Conservation (phyloP, 2,888 invertebrate genomes). For the Noctuana brunneofusca region DNA sequence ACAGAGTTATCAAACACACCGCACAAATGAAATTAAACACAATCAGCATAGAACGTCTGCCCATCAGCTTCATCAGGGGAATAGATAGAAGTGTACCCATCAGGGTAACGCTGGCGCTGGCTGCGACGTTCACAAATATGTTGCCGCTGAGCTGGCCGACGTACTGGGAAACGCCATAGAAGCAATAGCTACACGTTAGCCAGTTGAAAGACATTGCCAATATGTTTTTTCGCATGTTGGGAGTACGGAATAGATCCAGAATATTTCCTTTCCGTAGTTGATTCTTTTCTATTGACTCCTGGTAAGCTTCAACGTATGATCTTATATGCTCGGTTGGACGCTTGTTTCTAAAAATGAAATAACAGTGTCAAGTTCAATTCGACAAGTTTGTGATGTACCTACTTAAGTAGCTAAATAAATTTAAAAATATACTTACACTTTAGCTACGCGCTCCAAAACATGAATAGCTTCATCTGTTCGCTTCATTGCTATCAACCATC, state of each 20-base stretch:
- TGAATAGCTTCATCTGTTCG: constrained; percentile 85
- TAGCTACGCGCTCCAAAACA: constrained; percentile 86
- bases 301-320: constrained; percentile 63
- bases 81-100: constrained; percentile 84
- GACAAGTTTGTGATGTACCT: neutral
- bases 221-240: constrained; percentile 87
- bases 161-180: constrained; percentile 92
- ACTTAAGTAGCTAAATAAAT: neutral
- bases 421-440: constrained; percentile 56
- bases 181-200: constrained; percentile 89
- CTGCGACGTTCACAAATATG: constrained; percentile 91
- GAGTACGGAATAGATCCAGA: constrained; percentile 87
- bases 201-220: constrained; percentile 89
- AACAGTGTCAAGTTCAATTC: neutral
- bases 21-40: constrained; percentile 85
- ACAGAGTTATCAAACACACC: constrained; percentile 83
- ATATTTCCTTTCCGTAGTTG: constrained; percentile 79
- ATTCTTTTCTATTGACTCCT: constrained; percentile 55
- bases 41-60: constrained; percentile 86
- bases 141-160: constrained; percentile 90
- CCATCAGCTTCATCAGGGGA: constrained; percentile 85
- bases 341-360: constrained; percentile 69
- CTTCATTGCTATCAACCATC: constrained; percentile 90
- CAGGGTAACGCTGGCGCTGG: constrained; percentile 86
- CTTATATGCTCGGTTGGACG: constrained; percentile 73